Percentiles rank a stretch among this genome's conserved stretches.
phyloP scores from a whole-genome alignment of 2,113 vertebrate genomes.

The Pachycephala philippinensis region DNA sequence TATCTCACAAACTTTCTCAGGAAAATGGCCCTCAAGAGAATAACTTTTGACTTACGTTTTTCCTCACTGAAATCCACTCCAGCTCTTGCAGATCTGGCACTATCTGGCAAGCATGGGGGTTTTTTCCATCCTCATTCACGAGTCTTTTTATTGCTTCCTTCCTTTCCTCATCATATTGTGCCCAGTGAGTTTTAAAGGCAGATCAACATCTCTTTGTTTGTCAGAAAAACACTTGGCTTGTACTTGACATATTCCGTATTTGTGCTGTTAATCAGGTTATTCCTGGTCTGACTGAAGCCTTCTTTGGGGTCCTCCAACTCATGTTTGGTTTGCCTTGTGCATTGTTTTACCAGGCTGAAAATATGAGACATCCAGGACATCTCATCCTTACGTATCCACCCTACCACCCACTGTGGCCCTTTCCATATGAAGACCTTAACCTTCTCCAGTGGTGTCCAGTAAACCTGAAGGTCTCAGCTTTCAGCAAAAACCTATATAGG shows the following conservation, averaged over 20 bases:
- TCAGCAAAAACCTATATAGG: background rate
- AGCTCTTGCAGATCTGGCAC: background rate
- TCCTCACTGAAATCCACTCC: background rate
- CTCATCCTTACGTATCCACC: background rate
- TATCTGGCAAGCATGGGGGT: rapidly evolving
- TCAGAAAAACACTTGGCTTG: background rate
- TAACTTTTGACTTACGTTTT: background rate
- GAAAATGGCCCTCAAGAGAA: background rate
- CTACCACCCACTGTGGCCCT: background rate
- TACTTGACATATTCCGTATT: background rate
- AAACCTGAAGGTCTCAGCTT: background rate
- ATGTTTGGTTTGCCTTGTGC: background rate
- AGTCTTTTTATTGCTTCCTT: conserved; percentile 42
- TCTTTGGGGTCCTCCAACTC: background rate
- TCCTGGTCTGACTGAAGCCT: background rate
- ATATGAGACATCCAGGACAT: background rate
- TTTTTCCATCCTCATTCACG: background rate
- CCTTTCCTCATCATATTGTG: conserved; percentile 9
- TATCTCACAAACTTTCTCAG: background rate
- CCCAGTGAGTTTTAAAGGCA: conserved; percentile 11
- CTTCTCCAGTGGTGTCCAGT: background rate
- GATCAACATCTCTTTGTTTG: background rate
- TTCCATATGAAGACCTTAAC: background rate
- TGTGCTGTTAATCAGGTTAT: background rate
- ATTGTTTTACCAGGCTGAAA: background rate